Percentiles rank a stretch among this genome's conserved stretches.
phyloP scores from a whole-genome alignment of 2,113 vertebrate genomes.

The Struthio camelus region DNA sequence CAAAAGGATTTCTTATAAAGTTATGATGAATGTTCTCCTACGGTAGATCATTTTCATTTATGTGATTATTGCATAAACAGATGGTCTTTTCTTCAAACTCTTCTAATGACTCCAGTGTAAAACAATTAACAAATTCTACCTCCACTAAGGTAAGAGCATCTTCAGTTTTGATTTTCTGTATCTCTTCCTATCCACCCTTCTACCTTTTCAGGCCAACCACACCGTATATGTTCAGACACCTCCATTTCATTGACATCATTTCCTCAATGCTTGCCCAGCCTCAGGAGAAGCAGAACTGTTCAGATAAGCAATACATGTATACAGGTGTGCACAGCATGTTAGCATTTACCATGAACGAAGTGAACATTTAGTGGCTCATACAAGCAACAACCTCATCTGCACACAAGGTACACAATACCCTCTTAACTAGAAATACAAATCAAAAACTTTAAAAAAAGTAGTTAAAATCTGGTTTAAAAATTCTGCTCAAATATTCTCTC shows the following conservation, averaged over 20 bases:
- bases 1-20: background rate
- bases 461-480: background rate
- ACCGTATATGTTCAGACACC: background rate
- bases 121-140: background rate
- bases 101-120: background rate
- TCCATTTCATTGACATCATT: background rate
- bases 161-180: background rate
- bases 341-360: background rate
- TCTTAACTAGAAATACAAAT: background rate
- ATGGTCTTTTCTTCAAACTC: background rate
- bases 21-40: background rate
- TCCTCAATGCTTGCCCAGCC: background rate
- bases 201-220: background rate
- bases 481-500: background rate
- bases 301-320: background rate
- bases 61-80: background rate
- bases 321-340: rapidly evolving
- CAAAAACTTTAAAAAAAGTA: background rate
- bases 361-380: background rate
- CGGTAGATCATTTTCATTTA: background rate
- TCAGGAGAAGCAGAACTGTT: background rate
- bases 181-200: background rate
- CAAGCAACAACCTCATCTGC: background rate
- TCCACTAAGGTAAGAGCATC: background rate
- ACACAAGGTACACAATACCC: background rate